Evolutionary conservation across 1,140 invertebrate species (phyloP).

Genomic region (Armadillidium nasatum): DNA sequence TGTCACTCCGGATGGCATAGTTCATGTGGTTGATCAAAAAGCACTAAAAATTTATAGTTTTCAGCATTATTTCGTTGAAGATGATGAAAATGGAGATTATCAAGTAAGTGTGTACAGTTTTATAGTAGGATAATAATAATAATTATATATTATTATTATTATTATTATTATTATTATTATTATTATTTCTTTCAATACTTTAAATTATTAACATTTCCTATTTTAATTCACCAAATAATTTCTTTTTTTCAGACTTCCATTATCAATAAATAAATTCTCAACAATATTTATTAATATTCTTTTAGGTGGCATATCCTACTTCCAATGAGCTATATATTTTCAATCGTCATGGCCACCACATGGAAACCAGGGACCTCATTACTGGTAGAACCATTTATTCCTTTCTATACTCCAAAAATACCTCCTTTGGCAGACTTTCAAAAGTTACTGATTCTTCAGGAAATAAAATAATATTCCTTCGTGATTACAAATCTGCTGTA

Average conservation of each 20-base stretch:
- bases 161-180: no score
- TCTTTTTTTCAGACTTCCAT: no score
- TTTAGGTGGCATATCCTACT: slow-evolving; percentile 55
- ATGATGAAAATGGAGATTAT: slow-evolving; percentile 77
- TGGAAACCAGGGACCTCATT: slow-evolving; percentile 83
- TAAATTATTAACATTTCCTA: no score
- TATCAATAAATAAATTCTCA: no score
- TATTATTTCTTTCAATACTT: no score
- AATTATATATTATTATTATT: no score
- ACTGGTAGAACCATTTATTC: slow-evolving; percentile 88
- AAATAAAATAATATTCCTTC: slow-evolving; percentile 84
- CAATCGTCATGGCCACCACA: slow-evolving; percentile 78
- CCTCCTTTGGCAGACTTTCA: slow-evolving; percentile 87
- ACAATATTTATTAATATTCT: no score
- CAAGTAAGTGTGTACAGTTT: slow-evolving; percentile 68
- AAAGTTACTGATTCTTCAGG: slow-evolving; percentile 89
- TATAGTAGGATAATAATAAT: neutral
- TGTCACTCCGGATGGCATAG: slow-evolving; percentile 85
- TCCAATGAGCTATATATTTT: slow-evolving; percentile 92
- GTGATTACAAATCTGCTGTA: slow-evolving; percentile 68
- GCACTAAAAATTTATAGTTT: slow-evolving; percentile 76
- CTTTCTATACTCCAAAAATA: slow-evolving; percentile 94
- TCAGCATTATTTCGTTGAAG: slow-evolving; percentile 79
- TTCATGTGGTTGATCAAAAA: slow-evolving; percentile 86
- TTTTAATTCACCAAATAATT: no score